phyloP scores from a whole-genome alignment of 2,113 vertebrate species.

The Speoplatyrhinus poulsoni region DNA sequence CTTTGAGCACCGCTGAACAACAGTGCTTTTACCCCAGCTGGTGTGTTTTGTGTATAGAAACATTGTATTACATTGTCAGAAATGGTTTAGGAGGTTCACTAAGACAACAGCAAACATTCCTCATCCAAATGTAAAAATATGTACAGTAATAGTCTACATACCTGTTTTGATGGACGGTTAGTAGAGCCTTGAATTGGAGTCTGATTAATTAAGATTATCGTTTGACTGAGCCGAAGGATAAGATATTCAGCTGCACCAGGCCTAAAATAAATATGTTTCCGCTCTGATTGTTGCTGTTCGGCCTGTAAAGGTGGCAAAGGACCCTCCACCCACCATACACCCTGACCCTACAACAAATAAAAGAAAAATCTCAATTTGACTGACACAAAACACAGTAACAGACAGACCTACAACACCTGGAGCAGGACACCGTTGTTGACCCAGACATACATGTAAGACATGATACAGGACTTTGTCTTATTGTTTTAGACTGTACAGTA shows the following conservation, averaged over 20 bases:
- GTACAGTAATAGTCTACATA: neutral
- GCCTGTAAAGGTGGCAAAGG: neutral
- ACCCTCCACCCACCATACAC: neutral
- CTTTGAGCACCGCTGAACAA: constrained; percentile 63
- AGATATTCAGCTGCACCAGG: constrained; percentile 34
- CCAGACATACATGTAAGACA: no score
- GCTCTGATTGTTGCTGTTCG: neutral
- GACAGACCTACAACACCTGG: no score
- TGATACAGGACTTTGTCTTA: no score
- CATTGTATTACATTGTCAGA: constrained; percentile 22
- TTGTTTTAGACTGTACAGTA: no score
- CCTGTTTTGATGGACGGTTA: constrained; percentile 11
- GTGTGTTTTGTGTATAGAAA: neutral
- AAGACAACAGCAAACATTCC: no score
- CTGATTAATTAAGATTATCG: constrained; percentile 53
- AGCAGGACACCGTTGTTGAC: no score
- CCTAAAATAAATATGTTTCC: constrained; percentile 21
- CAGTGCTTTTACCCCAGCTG: constrained; percentile 53
- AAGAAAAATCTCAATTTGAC: no score
- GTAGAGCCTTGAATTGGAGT: constrained; percentile 25
- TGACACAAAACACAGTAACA: no score
- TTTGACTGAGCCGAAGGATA: constrained; percentile 45
- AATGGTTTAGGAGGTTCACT: neutral
- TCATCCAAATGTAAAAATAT: no score
- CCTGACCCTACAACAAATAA: neutral